Evolutionary conservation across 2,113 vertebrate species (phyloP), one percentile per base, ranked within the genome.

Genomic region (Pollachius pollachius): DNA sequence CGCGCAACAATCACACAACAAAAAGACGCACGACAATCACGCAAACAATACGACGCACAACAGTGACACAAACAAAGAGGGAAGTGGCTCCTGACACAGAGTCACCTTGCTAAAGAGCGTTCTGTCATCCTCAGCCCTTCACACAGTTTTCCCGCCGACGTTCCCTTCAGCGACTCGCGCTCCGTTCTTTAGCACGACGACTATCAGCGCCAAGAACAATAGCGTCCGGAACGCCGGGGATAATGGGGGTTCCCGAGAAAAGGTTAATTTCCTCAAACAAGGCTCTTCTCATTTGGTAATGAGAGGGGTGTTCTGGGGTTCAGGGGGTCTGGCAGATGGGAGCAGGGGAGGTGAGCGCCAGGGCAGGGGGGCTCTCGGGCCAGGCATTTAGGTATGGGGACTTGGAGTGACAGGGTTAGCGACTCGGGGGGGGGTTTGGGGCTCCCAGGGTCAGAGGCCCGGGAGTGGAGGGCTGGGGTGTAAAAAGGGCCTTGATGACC

Each of bases 361-460:
- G 81, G 81, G 77, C 81, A 78, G 66, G 52, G 0, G 48, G 79
- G 79, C 67, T 86, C 82, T 88, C 86, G 75, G 82, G 73, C 23
- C 19, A 67, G 72, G 19, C 71, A 82, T 81, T 88, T 87, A 71
- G 87, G 74, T 69, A 16, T 12, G 6, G 15, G 54, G 15, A 12
- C 78, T 87, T 89, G 82, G 89, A 89, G 88, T 90, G 89, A 90
- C 89, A 89, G 81, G 89, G 88, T 91, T 88, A 89, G 89, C 77
- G 85, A 78, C 83, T 81, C n/a, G 15, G 85, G 86, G 79, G 2
- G 2, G 37, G 34, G 34, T 89, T 81, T 81, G 75, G 86, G 79
- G 81, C 79, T 81, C 68, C 23, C 68, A 68, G 88, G 88, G 88
- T 91, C 89, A 89, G 71, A 78, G 74, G 81, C 77, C 63, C 61